These are phyloP conservation scores for Lydus trimaculatus DNA, from an alignment of 2,888 invertebrate genomes.

Conservation along the genomic window DNA sequence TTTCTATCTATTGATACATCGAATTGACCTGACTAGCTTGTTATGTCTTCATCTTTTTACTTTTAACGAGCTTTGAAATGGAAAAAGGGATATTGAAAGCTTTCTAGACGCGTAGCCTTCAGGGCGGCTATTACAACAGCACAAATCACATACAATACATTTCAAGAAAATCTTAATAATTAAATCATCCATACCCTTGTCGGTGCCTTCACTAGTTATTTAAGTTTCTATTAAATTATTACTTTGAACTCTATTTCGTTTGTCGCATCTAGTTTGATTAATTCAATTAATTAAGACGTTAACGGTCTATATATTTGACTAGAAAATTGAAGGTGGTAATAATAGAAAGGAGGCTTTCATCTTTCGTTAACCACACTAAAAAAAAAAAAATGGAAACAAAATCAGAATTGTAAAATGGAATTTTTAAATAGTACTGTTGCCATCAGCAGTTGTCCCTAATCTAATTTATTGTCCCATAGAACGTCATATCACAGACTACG, in stretches of 20 bases:
- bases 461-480: constrained; percentile 7
- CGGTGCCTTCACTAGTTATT: background rate
- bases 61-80: background rate
- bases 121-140: background rate
- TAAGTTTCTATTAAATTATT: background rate
- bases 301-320: no score
- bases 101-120: background rate
- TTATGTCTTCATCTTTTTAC: background rate
- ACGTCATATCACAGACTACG: background rate
- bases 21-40: background rate
- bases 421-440: background rate
- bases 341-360: background rate
- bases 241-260: background rate
- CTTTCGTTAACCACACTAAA: background rate
- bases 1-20: background rate
- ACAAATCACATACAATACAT: background rate
- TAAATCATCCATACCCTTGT: background rate
- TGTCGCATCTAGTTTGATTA: background rate
- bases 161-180: background rate
- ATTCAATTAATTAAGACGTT: background rate
- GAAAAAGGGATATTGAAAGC: background rate
- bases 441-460: background rate
- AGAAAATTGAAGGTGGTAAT: background rate
- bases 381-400: background rate
- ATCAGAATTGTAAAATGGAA: background rate